Evolutionary conservation across 2,113 vertebrate species (phyloP).

Genomic region (Xenopus laevis): DNA sequence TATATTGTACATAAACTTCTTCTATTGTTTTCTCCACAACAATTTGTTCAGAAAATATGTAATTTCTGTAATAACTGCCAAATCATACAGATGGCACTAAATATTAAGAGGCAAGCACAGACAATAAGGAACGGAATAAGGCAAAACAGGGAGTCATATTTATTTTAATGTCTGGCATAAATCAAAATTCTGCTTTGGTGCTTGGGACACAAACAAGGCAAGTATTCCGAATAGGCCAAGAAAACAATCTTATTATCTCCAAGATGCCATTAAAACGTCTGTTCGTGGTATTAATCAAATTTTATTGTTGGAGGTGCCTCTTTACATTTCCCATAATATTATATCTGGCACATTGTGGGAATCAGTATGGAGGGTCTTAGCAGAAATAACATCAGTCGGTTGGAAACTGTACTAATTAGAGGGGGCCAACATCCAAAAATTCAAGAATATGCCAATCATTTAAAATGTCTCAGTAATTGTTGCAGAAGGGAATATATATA

Average conservation of each 20-base stretch:
- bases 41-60: not conserved
- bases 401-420: too few relatives aligned
- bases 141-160: slow-evolving; percentile 1
- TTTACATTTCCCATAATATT: too few relatives aligned
- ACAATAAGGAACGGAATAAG: not conserved
- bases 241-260: not conserved
- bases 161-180: not conserved
- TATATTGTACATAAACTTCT: too few relatives aligned
- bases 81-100: slow-evolving; percentile 6
- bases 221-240: not conserved
- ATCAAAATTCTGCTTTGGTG: not conserved
- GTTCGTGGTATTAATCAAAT: not conserved
- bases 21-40: not conserved
- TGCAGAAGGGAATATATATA: too few relatives aligned
- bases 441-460: too few relatives aligned
- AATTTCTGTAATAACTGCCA: slow-evolving; percentile 4
- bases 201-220: slow-evolving; percentile 3
- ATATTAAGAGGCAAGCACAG: not conserved
- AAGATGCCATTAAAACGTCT: not conserved
- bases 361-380: too few relatives aligned
- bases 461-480: too few relatives aligned
- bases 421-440: too few relatives aligned
- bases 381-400: too few relatives aligned
- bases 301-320: too few relatives aligned
- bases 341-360: too few relatives aligned